These are phyloP conservation scores for Todus mexicanus DNA, from an alignment of 2,797 vertebrate species.

Conservation along the genomic window DNA sequence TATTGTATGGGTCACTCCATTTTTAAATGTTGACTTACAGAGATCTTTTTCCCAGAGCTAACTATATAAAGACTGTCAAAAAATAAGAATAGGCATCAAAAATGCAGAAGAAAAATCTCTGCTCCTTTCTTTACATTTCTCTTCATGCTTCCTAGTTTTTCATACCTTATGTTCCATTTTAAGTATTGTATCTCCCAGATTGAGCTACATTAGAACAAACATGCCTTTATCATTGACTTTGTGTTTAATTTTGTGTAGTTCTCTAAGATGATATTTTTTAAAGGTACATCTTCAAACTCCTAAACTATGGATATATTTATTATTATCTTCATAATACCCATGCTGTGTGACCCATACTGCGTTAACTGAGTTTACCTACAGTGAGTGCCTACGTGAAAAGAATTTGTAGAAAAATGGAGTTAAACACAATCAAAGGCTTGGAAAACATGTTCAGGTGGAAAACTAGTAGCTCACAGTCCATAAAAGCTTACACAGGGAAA, in stretches of 20 bases:
- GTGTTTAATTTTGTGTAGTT: background rate
- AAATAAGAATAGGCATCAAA: background rate
- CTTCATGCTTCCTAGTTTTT: background rate
- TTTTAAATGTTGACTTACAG: constrained; percentile 12
- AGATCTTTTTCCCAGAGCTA: background rate
- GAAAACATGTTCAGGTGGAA: background rate
- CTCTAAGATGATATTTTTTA: background rate
- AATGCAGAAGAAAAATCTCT: background rate
- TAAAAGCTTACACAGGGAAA: background rate
- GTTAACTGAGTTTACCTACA: background rate
- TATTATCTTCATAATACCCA: background rate
- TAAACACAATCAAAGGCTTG: background rate
- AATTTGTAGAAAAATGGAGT: background rate
- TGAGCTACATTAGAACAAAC: background rate
- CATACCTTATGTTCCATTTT: background rate
- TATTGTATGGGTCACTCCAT: background rate
- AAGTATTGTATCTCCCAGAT: background rate
- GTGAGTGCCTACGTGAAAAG: background rate
- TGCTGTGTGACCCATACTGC: background rate
- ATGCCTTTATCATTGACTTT: background rate
- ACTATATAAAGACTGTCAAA: background rate
- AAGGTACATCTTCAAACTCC: background rate
- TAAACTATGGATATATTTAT: background rate
- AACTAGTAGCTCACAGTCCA: background rate
- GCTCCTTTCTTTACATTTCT: background rate